Conservation (phyloP, 2,888 invertebrate genomes). For the Agrenia bidenticulata region DNA sequence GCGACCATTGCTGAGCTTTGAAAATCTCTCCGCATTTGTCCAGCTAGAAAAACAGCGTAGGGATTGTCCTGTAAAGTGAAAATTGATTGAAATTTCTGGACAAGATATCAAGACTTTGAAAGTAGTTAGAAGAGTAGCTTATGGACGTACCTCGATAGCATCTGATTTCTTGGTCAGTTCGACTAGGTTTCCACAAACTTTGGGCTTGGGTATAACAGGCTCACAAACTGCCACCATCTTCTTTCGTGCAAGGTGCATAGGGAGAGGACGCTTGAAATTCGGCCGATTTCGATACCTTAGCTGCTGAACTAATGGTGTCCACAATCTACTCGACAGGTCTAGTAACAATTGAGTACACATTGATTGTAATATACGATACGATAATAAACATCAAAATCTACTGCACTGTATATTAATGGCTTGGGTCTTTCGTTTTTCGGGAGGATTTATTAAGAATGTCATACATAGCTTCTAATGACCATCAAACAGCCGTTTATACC, state of each 20-base stretch:
- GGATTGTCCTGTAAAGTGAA: slow-evolving; percentile 62
- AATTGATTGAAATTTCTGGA: no score
- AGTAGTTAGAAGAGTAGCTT: neutral
- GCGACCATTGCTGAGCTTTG: slow-evolving; percentile 70
- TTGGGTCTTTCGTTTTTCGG: no score
- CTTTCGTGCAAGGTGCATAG: slow-evolving; percentile 70
- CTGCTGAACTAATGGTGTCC: slow-evolving; percentile 53
- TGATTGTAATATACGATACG: neutral
- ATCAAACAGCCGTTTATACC: no score
- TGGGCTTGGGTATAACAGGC: slow-evolving; percentile 62
- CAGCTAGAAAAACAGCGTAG: slow-evolving; percentile 71
- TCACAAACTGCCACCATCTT: slow-evolving; percentile 66
- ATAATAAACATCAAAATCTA: no score
- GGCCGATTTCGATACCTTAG: slow-evolving; percentile 71
- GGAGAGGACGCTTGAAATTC: slow-evolving; percentile 72
- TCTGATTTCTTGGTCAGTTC: neutral
- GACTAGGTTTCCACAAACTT: slow-evolving; percentile 31
- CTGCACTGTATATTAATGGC: no score
- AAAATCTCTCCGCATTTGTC: slow-evolving; percentile 70
- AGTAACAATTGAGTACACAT: neutral
- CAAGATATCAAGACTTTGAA: neutral
- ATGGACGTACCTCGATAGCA: slow-evolving; percentile 14
- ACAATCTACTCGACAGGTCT: slow-evolving; percentile 20
- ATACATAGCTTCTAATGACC: no score
- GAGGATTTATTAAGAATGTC: no score